Evolutionary conservation across 92 coral and sea anemone genomes (phyloP).

Genomic region (Palythoa grandis): DNA sequence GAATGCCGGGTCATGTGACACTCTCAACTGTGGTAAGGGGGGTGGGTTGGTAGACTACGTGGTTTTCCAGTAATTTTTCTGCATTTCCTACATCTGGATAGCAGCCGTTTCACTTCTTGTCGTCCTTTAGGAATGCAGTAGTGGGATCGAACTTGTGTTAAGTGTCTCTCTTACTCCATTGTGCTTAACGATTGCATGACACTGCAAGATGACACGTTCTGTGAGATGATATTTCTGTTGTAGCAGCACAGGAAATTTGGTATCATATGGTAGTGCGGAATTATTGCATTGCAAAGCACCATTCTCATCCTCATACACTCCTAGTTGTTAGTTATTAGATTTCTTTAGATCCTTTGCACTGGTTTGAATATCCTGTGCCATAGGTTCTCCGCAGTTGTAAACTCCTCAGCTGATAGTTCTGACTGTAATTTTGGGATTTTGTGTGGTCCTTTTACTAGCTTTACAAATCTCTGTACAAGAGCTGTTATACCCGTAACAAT

Average conservation of each 20-base stretch:
- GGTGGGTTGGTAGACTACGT: constrained; percentile 23
- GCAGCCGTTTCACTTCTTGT: constrained; percentile 33
- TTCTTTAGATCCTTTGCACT: constrained; percentile 33
- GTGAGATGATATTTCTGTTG: constrained; percentile 44
- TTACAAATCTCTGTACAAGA: constrained; percentile 41
- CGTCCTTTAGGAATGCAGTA: constrained; percentile 30
- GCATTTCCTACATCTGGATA: constrained; percentile 33
- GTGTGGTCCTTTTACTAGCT: constrained; percentile 5
- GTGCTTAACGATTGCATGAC: constrained; percentile 35
- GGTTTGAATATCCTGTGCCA: constrained; percentile 34
- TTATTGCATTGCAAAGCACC: constrained; percentile 32
- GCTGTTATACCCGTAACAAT: constrained; percentile 41
- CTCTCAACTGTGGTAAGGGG: constrained; percentile 24
- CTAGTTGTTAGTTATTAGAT: constrained; percentile 16
- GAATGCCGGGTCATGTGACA: constrained; percentile 9
- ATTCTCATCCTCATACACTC: constrained; percentile 13
- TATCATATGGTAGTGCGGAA: constrained; percentile 35
- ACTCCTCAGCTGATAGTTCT: constrained; percentile 17
- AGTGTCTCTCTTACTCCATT: constrained; percentile 27
- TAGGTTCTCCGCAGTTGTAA: constrained; percentile 12
- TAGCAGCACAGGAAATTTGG: constrained; percentile 38
- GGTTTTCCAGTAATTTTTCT: constrained; percentile 15
- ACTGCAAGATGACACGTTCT: constrained; percentile 31
- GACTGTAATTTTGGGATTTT: not conserved
- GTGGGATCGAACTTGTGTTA: constrained; percentile 28